phyloP scores from a whole-genome alignment of 2,113 vertebrate species.

The Zeus faber region DNA sequence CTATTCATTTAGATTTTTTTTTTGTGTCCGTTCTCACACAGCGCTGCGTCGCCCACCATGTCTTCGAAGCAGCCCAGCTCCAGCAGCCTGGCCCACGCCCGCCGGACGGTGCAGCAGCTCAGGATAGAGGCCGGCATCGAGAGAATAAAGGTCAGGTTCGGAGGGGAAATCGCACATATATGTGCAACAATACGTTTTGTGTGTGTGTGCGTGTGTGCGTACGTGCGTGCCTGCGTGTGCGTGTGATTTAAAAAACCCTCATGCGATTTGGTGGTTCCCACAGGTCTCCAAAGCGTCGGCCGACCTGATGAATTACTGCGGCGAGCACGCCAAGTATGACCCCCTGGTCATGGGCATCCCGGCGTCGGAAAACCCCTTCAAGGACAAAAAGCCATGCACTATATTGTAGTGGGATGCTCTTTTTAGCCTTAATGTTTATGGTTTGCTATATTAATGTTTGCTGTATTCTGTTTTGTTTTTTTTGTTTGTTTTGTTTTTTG shows the following conservation, averaged over 20 bases:
- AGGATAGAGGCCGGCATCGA: conserved; percentile 89
- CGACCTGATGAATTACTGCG: conserved; percentile 95
- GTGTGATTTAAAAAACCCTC: too few relatives aligned
- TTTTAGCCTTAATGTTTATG: conserved; percentile 35
- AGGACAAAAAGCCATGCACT: conserved; percentile 95
- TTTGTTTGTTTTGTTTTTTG: conserved; percentile 34
- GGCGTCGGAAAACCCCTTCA: conserved; percentile 95
- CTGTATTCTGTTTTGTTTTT: not conserved
- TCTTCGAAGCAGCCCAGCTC: conserved; percentile 86
- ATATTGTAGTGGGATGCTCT: conserved; percentile 81
- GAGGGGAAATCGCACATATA: too few relatives aligned
- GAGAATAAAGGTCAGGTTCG: conserved; percentile 88
- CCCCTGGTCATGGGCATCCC: conserved; percentile 90
- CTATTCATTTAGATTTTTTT: too few relatives aligned
- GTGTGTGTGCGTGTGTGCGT: not conserved
- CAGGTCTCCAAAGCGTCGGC: conserved; percentile 96
- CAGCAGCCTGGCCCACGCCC: conserved; percentile 85
- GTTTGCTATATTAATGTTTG: conserved; percentile 22
- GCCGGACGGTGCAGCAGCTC: conserved; percentile 88
- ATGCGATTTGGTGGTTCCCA: conserved; percentile 1
- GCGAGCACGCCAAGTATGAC: conserved; percentile 86
- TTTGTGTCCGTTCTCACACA: too few relatives aligned
- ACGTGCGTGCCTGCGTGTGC: too few relatives aligned
- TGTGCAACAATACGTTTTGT: not conserved
- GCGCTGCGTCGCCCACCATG: conserved; percentile 70